Evolutionary conservation across 1,140 invertebrate species (phyloP).

Genomic region (Drosophila oshimai): DNA sequence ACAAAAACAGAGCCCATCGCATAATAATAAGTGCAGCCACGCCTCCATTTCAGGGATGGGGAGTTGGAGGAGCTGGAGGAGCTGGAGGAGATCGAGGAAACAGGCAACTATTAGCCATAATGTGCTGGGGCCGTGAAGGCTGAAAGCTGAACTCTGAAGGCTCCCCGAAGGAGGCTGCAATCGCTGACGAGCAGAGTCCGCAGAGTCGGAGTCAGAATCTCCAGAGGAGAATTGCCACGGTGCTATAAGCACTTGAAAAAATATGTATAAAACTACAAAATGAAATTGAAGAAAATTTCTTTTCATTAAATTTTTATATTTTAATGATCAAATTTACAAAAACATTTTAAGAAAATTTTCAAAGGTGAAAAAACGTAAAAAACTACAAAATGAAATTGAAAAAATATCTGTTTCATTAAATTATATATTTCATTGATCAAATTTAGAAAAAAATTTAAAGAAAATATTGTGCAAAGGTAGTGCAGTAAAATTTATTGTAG

Average conservation of each 20-base stretch:
- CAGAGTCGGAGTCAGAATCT: constrained; percentile 4
- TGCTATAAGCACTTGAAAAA: constrained; percentile 1
- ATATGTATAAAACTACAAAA: too few relatives aligned
- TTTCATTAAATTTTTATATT: too few relatives aligned
- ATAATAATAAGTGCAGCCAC: constrained; percentile 73
- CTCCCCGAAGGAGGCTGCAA: constrained; percentile 12
- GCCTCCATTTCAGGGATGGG: constrained; percentile 9
- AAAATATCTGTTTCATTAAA: too few relatives aligned
- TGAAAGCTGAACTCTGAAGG: too few relatives aligned
- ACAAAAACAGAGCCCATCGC: constrained; percentile 50
- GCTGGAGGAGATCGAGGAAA: constrained; percentile 1
- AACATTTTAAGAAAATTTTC: background rate
- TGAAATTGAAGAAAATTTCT: too few relatives aligned
- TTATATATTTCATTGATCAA: too few relatives aligned
- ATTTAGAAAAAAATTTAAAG: background rate
- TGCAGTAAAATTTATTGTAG: too few relatives aligned
- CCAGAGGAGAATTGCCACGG: background rate
- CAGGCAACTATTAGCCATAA: constrained; percentile 68
- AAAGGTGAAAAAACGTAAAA: too few relatives aligned
- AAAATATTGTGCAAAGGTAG: too few relatives aligned
- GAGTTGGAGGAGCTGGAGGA: background rate
- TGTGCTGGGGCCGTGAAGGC: constrained; percentile 49
- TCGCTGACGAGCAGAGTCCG: background rate
- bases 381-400: too few relatives aligned
- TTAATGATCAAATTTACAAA: too few relatives aligned